Conservation (phyloP, 1,140 invertebrate genomes). For the Saccostrea echinata region DNA sequence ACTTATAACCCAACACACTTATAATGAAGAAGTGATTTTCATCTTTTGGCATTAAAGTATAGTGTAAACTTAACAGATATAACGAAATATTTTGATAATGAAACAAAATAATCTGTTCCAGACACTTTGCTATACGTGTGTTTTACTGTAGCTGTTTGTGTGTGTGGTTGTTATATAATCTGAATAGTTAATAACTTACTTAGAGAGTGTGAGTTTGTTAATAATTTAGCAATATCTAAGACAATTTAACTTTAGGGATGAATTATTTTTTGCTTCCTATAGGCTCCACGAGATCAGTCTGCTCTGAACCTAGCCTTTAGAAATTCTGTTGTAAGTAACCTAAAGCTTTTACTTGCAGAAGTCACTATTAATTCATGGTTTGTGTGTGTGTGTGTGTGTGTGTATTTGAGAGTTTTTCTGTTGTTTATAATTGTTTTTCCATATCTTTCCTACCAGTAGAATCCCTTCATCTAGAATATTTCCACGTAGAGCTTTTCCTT, state of each 20-base stretch:
- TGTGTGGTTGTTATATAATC: no score
- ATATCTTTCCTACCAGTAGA: background rate
- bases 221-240: background rate
- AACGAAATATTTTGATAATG: no score
- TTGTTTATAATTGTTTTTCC: background rate
- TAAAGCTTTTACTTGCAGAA: background rate
- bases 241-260: background rate
- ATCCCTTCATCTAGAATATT: background rate
- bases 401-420: background rate
- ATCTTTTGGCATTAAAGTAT: no score
- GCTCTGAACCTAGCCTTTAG: slow-evolving; percentile 77
- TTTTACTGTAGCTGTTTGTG: no score
- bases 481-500: no score
- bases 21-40: no score
- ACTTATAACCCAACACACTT: no score
- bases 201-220: background rate
- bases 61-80: no score
- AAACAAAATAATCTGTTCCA: no score
- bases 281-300: slow-evolving; percentile 72
- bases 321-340: slow-evolving; percentile 77
- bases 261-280: slow-evolving; percentile 30
- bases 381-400: background rate
- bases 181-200: background rate
- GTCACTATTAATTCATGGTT: background rate
- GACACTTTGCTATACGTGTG: no score